A percentile compares a stretch with the other conserved stretches of the same genome.
phyloP scores from a whole-genome alignment of 2,797 vertebrate genomes.

The Sciurus vulgaris region DNA sequence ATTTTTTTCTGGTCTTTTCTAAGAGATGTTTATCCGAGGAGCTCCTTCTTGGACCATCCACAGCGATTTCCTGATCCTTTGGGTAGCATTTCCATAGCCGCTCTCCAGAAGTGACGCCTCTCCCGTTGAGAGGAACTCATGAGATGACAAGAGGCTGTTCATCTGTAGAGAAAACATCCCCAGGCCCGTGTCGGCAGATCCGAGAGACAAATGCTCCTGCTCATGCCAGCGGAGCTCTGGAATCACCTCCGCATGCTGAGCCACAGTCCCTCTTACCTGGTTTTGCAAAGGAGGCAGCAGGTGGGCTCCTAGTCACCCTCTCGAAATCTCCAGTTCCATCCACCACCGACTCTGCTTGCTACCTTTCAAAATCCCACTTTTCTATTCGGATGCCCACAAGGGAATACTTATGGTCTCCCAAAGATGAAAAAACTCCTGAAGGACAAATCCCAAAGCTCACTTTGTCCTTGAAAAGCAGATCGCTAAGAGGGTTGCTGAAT shows the following conservation, averaged over 20 bases:
- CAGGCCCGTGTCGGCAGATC: not conserved
- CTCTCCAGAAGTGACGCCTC: not conserved
- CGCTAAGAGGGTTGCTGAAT: not conserved
- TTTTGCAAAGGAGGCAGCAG: not conserved
- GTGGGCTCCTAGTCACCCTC: not conserved
- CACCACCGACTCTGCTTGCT: not conserved
- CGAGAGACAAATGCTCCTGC: not conserved
- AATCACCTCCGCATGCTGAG: not conserved
- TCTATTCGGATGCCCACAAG: not conserved
- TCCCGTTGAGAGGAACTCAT: not conserved
- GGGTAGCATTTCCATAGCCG: not conserved
- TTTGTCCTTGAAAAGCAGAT: constrained; percentile 41
- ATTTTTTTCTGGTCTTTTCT: not conserved
- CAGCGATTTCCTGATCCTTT: not conserved
- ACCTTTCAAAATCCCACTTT: not conserved
- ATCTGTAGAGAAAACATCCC: not conserved
- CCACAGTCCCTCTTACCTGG: not conserved
- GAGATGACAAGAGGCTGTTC: not conserved
- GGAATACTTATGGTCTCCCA: not conserved
- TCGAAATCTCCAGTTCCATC: not conserved
- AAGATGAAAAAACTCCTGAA: not conserved
- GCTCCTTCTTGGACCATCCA: not conserved
- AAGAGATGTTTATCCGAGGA: not conserved
- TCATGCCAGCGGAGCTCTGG: not conserved
- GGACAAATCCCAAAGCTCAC: not conserved